These are phyloP conservation scores for Callocephalon fimbriatum DNA, from an alignment of 2,113 vertebrate species.

Conservation along the genomic window DNA sequence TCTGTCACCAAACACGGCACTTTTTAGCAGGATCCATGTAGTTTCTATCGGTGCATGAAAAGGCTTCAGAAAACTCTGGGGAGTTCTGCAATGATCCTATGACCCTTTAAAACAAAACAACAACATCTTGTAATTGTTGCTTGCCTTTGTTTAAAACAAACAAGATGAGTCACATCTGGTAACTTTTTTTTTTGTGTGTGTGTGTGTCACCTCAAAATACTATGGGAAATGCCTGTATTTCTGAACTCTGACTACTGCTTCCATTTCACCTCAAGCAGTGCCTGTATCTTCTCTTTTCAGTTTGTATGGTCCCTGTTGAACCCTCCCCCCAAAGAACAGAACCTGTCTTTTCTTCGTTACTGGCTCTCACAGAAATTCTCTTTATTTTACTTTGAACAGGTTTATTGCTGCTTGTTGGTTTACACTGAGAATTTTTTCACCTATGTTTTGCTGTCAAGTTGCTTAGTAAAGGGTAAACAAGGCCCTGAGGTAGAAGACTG, in stretches of 20 bases:
- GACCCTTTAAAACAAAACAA: slow-evolving; percentile 80
- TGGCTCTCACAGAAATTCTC: neutral
- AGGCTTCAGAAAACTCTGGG: slow-evolving; percentile 91
- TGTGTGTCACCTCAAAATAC: neutral
- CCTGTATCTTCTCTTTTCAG: neutral
- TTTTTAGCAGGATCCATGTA: slow-evolving; percentile 88
- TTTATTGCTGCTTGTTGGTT: neutral
- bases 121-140: neutral
- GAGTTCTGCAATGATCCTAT: slow-evolving; percentile 94
- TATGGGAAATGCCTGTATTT: rapidly evolving
- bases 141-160: neutral
- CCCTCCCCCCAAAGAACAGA: neutral
- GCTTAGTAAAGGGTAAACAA: neutral
- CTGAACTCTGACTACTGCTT: neutral
- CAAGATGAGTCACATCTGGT: rapidly evolving
- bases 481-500: neutral
- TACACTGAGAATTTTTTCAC: neutral
- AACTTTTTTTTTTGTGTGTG: neutral
- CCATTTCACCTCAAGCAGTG: neutral
- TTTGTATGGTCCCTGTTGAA: neutral
- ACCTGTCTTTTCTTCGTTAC: neutral
- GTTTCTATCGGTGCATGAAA: slow-evolving; percentile 81
- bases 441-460: neutral
- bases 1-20: slow-evolving; percentile 90
- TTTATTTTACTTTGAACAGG: neutral